Evolutionary conservation across 2,888 invertebrate genomes (phyloP), one percentile per base, ranked within the genome.

Genomic region (Arrhopalites spinosus): DNA sequence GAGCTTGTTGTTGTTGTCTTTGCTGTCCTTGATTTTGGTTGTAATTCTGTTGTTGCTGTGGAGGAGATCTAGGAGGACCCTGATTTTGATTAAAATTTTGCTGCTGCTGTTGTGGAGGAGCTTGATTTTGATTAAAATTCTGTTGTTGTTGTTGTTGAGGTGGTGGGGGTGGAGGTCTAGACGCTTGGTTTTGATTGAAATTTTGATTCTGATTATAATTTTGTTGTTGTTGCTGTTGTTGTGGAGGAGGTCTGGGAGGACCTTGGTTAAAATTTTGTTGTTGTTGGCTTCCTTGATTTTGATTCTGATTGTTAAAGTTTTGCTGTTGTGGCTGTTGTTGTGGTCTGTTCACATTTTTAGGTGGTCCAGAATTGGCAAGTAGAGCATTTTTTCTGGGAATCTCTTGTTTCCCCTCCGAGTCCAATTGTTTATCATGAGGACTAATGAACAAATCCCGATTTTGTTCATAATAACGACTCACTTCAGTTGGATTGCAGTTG

Each of bases 371-470:
- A 50, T n/a, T 29, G 25, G 64, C 17, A 56, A 69, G 53, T 36
- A 50, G 45, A 17, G 50, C 43, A 64, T 70, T 75, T 45, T 67
- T 66, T n/a, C 56, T 53, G 2, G 30, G 59, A 68, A 72, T 45
- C 17, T 77, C 59, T 1, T 59, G 29, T 27, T 73, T 77, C 2
- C 47, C 66, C n/a, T n/a, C n/a, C n/a, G n/a, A n/a, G n/a, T n/a
- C n/a, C n/a, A n/a, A n/a, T n/a, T n/a, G n/a, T 36, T 74, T 2
- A 68, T 59, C 73, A 47, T 59, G 75, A 61, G 69, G 80, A 73
- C 27, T 78, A 69, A 69, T 79, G 77, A 79, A 82, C 25, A 82
- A 71, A n/a, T 82, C 81, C 15, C 76, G 77, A 61, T 82, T 82
- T 59, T 76, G 78, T 61, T 78, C 74, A 74, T 81, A 82, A 63